Evolutionary conservation across 1,140 invertebrate species (phyloP).

Genomic region (Oscheius sp.): DNA sequence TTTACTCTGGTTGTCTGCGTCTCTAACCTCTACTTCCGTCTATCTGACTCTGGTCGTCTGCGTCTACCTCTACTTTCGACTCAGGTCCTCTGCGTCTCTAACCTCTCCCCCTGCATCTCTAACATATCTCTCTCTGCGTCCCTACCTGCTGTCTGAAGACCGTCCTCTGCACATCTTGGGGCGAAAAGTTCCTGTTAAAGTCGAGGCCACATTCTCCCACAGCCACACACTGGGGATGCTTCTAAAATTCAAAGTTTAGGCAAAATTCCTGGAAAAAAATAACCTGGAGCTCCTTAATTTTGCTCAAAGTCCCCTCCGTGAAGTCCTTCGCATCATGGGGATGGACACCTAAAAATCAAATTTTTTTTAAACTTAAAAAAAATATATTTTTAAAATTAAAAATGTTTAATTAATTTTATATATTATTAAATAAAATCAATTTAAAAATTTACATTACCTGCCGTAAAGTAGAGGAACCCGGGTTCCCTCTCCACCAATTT

Average conservation of each 20-base stretch:
- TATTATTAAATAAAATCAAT: too few relatives aligned
- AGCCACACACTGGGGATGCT: constrained; percentile 83
- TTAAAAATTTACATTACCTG: too few relatives aligned
- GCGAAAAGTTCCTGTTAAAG: constrained; percentile 88
- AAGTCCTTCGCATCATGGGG: constrained; percentile 92
- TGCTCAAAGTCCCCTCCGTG: constrained; percentile 66
- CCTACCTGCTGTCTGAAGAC: constrained; percentile 83
- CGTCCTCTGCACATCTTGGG: constrained; percentile 77
- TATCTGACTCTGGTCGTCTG: too few relatives aligned
- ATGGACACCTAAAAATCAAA: constrained; percentile 73
- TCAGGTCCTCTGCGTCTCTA: background rate
- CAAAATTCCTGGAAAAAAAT: background rate
- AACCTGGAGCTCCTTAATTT: constrained; percentile 4
- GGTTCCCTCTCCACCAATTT: constrained; percentile 70
- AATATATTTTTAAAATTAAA: too few relatives aligned
- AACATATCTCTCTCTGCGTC: too few relatives aligned
- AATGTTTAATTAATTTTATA: too few relatives aligned
- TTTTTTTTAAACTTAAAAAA: constrained; percentile 27
- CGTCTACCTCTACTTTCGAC: too few relatives aligned
- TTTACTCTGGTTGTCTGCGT: too few relatives aligned
- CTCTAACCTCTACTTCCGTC: too few relatives aligned
- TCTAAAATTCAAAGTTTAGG: constrained; percentile 65
- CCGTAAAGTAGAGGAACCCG: constrained; percentile 83
- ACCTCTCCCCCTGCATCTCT: too few relatives aligned
- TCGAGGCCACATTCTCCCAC: constrained; percentile 90